Evolutionary conservation across 1,140 invertebrate species (phyloP).

Genomic region (Papilio aristodemus): DNA sequence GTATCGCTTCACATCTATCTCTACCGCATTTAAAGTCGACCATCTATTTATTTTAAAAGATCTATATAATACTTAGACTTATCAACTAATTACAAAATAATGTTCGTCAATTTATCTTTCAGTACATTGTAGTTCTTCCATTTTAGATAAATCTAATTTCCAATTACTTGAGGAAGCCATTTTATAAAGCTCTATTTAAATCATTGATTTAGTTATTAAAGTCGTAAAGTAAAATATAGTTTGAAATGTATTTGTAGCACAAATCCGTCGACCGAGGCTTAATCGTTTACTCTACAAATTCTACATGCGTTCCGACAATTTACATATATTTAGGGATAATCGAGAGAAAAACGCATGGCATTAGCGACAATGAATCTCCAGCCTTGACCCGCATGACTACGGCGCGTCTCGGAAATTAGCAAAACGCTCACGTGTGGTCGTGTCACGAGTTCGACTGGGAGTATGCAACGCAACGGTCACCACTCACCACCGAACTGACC

Average conservation of each 20-base stretch:
- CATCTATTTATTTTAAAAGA: not conserved
- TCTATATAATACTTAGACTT: too few species aligned
- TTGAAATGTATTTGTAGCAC: not conserved
- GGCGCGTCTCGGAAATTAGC: constrained; percentile 39
- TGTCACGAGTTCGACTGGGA: constrained; percentile 40
- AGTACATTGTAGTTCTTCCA: too few species aligned
- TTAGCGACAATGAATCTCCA: constrained; percentile 39
- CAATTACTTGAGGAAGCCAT: too few species aligned
- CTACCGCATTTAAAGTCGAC: not conserved
- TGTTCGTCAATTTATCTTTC: too few species aligned
- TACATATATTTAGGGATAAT: constrained; percentile 32
- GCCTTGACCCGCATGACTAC: constrained; percentile 52
- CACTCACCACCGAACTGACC: constrained; percentile 34
- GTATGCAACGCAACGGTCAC: constrained; percentile 37
- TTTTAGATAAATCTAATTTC: too few species aligned
- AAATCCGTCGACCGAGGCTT: not conserved
- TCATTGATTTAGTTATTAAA: too few species aligned
- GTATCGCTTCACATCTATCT: constrained; percentile 74
- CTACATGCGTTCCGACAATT: not conserved
- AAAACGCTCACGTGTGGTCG: constrained; percentile 43
- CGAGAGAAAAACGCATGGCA: constrained; percentile 22
- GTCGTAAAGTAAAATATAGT: not conserved
- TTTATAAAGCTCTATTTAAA: too few species aligned
- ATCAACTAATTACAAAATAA: too few species aligned
- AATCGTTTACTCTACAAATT: constrained; percentile 18